These are phyloP conservation scores for Aphidius gifuensis DNA, from an alignment of 1,140 invertebrate species.

Conservation along the genomic window DNA sequence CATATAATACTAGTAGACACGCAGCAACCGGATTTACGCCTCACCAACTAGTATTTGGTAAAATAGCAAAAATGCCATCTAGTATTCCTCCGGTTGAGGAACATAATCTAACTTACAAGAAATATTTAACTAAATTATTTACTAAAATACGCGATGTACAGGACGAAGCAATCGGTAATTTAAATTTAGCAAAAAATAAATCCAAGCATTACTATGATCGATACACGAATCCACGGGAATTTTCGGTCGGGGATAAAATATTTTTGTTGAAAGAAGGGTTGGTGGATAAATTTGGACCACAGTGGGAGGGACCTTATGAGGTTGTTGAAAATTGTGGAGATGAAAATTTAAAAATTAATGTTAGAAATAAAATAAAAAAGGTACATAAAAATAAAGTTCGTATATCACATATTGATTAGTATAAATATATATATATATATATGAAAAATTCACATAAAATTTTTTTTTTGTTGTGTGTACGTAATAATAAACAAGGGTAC, in stretches of 20 bases:
- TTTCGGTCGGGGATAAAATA: not conserved
- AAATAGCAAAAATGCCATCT: slow-evolving; percentile 11
- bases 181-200: slow-evolving; percentile 3
- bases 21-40: slow-evolving; percentile 11
- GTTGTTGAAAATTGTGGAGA: not conserved
- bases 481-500: not conserved
- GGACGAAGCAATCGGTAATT: slow-evolving; percentile 5
- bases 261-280: not conserved
- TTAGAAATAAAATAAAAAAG: not conserved
- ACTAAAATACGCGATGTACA: not conserved
- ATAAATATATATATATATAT: slow-evolving; percentile 8
- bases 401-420: not conserved
- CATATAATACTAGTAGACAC: slow-evolving; percentile 16
- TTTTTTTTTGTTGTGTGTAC: not conserved
- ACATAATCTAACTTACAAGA: slow-evolving; percentile 2
- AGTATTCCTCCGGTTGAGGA: not conserved
- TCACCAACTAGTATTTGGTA: slow-evolving; percentile 11
- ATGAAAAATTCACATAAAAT: not conserved
- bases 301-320: not conserved
- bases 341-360: not conserved
- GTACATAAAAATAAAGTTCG: not conserved
- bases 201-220: slow-evolving; percentile 8
- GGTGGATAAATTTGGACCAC: not conserved
- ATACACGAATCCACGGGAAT: slow-evolving; percentile 8
- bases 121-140: slow-evolving; percentile 10